Base-by-base conservation (phyloP, 1,140 invertebrate species). In the Euglossa dilemma region DNA sequence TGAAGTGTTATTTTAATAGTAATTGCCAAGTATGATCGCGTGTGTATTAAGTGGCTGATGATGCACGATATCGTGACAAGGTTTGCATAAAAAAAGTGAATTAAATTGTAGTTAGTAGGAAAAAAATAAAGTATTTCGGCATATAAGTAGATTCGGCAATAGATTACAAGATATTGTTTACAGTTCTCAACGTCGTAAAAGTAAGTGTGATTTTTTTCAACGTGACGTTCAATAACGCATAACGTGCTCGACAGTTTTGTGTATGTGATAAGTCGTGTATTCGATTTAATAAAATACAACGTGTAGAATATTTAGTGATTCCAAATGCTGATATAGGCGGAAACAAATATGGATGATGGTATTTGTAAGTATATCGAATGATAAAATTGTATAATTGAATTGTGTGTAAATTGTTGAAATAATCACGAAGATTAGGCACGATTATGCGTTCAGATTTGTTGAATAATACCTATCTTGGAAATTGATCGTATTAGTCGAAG, bases 281-380 rank as follows among this genome's bases (percentile, higher is more conserved):
- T n/a, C 12, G 25, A 50, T 57, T 47, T 25, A 57, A 71, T 18
- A n/a, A 69, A 23, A 52, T 28, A 45, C 20, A 52, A 25, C 4
- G 20, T 20, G 50, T 4, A 43, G 20, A 45, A 45, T 69, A 56
- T 70, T 70, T 36, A 18, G 23, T 47, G 28, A 54, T 52, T 69
- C 50, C 36, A 45, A 83, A 70, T 71, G 66, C 14, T 12, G 12
- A 52, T 47, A 12, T 54, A 63, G n/a, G 61, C 14, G 63, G 64
- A 67, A 52, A 20, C 36, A 69, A 63, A 25, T 25, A 87, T 87
- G 86, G 86, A 81, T 45, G 77, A 87, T 80, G 86, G 74, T 70
- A 87, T 84, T 54, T 87, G 86, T 87, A 80, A 87, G 86, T 87
- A 87, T 28, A 52, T 66, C 45, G 20, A 59, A 64, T 16, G 52